A percentile compares a stretch with the other conserved stretches of the same genome.
Conservation (phyloP, 2,797 vertebrate genomes). For the Acridotheres tristis region DNA sequence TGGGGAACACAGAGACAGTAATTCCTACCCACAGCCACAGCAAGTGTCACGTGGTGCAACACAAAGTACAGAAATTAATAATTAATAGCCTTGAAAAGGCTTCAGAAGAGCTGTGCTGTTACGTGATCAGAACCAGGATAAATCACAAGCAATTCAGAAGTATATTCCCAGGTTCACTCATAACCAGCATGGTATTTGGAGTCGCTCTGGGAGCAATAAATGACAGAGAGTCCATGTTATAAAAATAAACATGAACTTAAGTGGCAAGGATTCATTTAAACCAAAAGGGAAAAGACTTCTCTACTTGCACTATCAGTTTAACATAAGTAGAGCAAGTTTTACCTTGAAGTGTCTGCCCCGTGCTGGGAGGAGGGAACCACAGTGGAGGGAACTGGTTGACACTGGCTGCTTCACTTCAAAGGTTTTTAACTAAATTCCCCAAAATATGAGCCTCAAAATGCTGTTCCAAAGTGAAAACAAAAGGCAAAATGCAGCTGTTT, state of each 20-base stretch:
- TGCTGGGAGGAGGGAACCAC: background rate
- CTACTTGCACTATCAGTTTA: slow-evolving; percentile 63
- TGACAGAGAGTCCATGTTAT: slow-evolving; percentile 67
- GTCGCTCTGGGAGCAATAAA: slow-evolving; percentile 67
- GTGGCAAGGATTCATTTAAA: slow-evolving; percentile 74
- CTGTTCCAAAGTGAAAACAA: background rate
- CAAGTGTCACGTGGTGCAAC: slow-evolving; percentile 28
- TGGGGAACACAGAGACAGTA: background rate
- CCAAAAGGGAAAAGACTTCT: slow-evolving; percentile 64
- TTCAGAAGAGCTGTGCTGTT: slow-evolving; percentile 32
- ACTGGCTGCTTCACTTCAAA: background rate
- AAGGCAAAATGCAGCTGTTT: background rate
- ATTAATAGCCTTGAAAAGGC: slow-evolving; percentile 55
- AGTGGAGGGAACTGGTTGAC: background rate
- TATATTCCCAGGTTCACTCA: slow-evolving; percentile 52
- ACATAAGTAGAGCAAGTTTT: slow-evolving; percentile 49
- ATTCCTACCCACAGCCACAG: slow-evolving; percentile 26
- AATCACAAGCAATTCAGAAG: slow-evolving; percentile 68
- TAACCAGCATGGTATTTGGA: slow-evolving; percentile 42
- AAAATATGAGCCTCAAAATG: background rate
- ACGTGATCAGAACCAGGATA: slow-evolving; percentile 47
- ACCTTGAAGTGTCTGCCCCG: slow-evolving; percentile 26
- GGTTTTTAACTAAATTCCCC: background rate
- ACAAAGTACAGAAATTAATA: slow-evolving; percentile 67
- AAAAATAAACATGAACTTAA: slow-evolving; percentile 81